These are phyloP conservation scores for Festucalex cinctus DNA, from an alignment of 2,113 vertebrate genomes.

Conservation along the genomic window DNA sequence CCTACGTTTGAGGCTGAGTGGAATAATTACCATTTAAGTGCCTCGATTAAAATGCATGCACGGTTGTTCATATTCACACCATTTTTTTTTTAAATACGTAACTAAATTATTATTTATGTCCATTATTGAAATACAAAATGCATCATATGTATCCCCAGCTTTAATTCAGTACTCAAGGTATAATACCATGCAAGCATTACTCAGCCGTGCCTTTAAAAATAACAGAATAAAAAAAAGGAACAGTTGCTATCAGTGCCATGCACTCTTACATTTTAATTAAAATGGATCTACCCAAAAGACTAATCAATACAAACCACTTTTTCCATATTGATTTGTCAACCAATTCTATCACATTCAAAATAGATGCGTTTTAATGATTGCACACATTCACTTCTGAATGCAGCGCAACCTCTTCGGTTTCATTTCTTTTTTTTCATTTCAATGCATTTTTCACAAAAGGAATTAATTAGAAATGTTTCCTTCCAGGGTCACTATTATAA, in stretches of 20 bases:
- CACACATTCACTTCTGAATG: not conserved
- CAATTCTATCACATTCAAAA: conserved; percentile 70
- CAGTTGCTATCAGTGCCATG: conserved; percentile 61
- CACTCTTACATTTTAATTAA: conserved; percentile 79
- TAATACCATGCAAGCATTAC: conserved; percentile 51
- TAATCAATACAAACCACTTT: conserved; percentile 71
- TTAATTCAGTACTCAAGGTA: conserved; percentile 68
- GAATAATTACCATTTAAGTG: conserved; percentile 99
- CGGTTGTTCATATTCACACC: conserved; percentile 97
- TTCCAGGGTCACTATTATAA: not conserved
- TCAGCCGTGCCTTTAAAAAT: conserved; percentile 45
- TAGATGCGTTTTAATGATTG: conserved; percentile 65
- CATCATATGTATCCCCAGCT: conserved; percentile 76
- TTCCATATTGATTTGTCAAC: conserved; percentile 76
- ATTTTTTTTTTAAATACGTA: conserved; percentile 93
- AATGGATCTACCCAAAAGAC: conserved; percentile 75
- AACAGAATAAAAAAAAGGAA: conserved; percentile 52
- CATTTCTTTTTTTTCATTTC: not conserved
- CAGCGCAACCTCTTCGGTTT: not conserved
- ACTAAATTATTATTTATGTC: conserved; percentile 79
- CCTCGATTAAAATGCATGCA: conserved; percentile 99
- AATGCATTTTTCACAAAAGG: not conserved
- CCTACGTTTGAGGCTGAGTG: conserved; percentile 99
- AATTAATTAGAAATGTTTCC: not conserved
- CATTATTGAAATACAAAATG: conserved; percentile 88